Conservation (phyloP, 2,113 vertebrate genomes). For the Pygoscelis adeliae region DNA sequence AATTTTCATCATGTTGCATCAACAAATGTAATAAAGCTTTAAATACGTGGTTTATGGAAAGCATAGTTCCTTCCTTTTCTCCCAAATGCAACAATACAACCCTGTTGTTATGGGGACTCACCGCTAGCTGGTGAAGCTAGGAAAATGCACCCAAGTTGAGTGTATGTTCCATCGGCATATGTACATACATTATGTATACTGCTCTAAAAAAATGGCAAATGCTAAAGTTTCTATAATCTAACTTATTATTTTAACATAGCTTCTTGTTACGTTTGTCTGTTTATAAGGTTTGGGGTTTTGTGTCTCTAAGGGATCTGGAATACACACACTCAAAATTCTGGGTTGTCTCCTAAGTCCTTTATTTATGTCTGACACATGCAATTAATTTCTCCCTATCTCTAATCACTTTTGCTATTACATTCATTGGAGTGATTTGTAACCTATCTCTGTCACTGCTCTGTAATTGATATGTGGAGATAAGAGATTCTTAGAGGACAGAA, state of each 20-base stretch:
- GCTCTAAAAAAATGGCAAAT: neutral
- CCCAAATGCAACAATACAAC: neutral
- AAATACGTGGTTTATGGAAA: neutral
- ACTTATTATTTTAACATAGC: neutral
- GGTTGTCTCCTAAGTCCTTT: neutral
- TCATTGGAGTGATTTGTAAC: conserved; percentile 30
- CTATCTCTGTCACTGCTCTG: conserved; percentile 20
- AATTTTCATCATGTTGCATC: neutral
- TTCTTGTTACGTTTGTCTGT: neutral
- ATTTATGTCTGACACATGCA: conserved; percentile 50
- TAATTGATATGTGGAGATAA: conserved; percentile 60
- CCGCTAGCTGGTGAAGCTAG: neutral
- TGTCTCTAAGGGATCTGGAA: neutral
- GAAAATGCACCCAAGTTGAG: neutral
- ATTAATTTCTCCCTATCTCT: conserved; percentile 49
- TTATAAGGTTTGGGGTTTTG: neutral
- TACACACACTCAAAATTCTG: neutral
- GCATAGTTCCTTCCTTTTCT: neutral
- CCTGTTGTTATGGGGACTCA: neutral
- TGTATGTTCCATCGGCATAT: neutral
- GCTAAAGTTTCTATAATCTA: neutral
- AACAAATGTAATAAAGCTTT: neutral
- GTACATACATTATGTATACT: neutral
- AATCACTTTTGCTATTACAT: conserved; percentile 43
- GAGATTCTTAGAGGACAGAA: conserved; percentile 58